Base-by-base conservation (phyloP, 2,113 vertebrate species). In the Otocyon megalotis region DNA sequence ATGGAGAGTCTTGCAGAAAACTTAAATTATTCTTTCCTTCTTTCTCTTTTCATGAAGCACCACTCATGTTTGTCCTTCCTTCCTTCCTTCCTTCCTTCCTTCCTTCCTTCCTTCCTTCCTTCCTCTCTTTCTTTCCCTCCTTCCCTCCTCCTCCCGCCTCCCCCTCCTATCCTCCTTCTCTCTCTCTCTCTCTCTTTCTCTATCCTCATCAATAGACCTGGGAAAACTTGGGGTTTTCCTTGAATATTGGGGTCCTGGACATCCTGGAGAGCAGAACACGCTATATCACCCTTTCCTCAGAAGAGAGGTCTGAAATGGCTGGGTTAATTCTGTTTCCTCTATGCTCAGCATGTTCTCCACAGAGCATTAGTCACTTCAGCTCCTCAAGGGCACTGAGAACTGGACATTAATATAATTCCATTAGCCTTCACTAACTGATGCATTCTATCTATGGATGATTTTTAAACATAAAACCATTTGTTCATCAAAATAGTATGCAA, bases 401-500 rank as follows among this genome's bases (percentile, higher is more conserved):
- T 35, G 91, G 71, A 58, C 65, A 71, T 4, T 2, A 35, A 82
- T 81, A 54, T 48, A n/a, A 30, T 93, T 77, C 72, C 30, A 43
- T 82, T 91, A 77, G 30, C 50, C n/a, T 15, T 35, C n/a, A 84
- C 54, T 87, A 85, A 88, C 71, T 17, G 83, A n/a, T 37, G 50
- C 28, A 58, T 84, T 65, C 54, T 35, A 22, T 92, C 19, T 53
- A 32, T 48, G 54, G 24, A 84, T 62, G n/a, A 81, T 12, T 80
- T 95, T 53, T 14, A 84, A 88, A 94, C 69, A 24, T 62, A 80
- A 88, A 90, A 35, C 26, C 17, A 72, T 0, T n/a, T 9, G 16
- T 95, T 92, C 62, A 60, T 82, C 80, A 83, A 87, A 83, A 92
- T 28, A 92, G n/a, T 67, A 80, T 43, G 24, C 24, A 76, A 87